Conservation (phyloP, 2,113 vertebrate genomes). For the Elephas maximus region DNA sequence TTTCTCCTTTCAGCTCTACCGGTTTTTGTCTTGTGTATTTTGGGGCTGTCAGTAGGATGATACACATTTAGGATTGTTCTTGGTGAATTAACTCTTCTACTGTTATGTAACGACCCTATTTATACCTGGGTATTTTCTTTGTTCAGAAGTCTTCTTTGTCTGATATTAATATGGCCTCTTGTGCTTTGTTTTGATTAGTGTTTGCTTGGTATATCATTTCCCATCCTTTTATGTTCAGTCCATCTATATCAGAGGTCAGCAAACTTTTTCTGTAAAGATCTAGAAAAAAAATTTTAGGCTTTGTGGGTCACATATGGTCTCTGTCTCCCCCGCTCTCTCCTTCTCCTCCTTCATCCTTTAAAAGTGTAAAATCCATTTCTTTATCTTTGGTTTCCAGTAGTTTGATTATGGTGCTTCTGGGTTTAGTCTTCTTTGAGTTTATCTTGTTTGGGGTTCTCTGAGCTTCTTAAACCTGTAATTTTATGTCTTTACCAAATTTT, state of each 20-base stretch:
- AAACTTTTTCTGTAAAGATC: background rate
- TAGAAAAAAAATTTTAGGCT: background rate
- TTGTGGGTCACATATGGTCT: background rate
- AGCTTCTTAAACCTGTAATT: background rate
- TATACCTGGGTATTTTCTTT: background rate
- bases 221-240: background rate
- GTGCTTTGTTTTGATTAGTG: background rate
- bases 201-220: background rate
- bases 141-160: background rate
- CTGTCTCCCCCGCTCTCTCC: no score
- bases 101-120: background rate
- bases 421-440: constrained; percentile 8
- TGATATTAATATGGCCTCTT: background rate
- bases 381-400: background rate
- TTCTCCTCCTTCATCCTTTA: background rate
- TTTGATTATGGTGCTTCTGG: background rate
- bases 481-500: background rate
- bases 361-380: background rate
- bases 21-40: background rate
- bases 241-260: background rate
- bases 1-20: background rate
- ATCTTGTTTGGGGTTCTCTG: background rate
- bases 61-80: background rate
- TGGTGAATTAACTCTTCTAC: background rate
- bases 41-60: background rate